Evolutionary conservation across 1,140 invertebrate species (phyloP).

Genomic region (Apolygus lucorum): DNA sequence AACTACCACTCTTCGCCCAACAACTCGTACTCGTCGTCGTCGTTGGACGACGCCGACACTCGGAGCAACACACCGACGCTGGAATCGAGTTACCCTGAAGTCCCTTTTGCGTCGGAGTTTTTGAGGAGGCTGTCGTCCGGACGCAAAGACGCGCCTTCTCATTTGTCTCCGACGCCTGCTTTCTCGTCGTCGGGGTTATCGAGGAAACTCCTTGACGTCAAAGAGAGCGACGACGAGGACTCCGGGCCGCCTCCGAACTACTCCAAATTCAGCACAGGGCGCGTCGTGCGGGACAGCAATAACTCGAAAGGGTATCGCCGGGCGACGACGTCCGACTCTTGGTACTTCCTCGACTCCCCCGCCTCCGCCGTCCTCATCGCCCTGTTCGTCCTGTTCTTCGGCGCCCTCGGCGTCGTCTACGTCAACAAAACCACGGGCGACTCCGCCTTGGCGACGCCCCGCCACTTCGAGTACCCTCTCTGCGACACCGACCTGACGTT

Average conservation of each 20-base stretch:
- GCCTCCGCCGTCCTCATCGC: constrained; percentile 21
- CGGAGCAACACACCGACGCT: background rate
- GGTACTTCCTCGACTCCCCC: constrained; percentile 15
- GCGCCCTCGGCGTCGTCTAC: constrained; percentile 22
- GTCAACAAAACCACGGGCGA: constrained; percentile 20
- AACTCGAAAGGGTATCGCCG: background rate
- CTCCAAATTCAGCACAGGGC: constrained; percentile 23
- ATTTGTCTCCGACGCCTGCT: background rate
- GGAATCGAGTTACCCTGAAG: constrained; percentile 7
- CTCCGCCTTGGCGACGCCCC: background rate
- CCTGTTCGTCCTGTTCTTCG: constrained; percentile 23
- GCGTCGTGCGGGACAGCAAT: background rate
- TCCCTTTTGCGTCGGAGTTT: constrained; percentile 31
- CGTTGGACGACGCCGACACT: background rate
- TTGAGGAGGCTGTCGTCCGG: constrained; percentile 21
- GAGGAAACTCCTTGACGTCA: constrained; percentile 26
- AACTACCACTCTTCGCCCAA: background rate
- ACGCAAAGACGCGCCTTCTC: background rate
- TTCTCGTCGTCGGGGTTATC: constrained; percentile 10
- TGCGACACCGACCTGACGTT: background rate
- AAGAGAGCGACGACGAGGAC: constrained; percentile 34
- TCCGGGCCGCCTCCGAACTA: constrained; percentile 20
- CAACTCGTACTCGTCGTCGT: background rate
- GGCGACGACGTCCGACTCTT: background rate
- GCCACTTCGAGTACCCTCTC: background rate